Evolutionary conservation across 2,888 invertebrate species (phyloP).

Genomic region (Sylvicola cinctus): DNA sequence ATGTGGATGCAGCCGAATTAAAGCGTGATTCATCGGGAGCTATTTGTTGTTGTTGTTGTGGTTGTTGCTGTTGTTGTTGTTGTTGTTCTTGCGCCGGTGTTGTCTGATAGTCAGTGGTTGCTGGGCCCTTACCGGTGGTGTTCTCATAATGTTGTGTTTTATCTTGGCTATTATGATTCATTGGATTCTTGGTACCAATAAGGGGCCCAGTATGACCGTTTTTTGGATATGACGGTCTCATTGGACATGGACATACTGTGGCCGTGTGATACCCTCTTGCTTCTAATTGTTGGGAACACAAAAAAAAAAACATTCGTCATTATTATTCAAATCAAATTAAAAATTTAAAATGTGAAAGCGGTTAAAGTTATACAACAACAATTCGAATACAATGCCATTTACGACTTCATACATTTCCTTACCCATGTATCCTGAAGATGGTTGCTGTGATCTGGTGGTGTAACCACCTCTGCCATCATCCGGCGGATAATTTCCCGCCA

Average conservation of each 20-base stretch:
- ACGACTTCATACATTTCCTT: slow-evolving; percentile 26
- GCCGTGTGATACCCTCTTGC: slow-evolving; percentile 20
- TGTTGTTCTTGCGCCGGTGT: no score
- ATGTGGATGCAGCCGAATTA: no score
- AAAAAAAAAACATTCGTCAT: slow-evolving; percentile 9
- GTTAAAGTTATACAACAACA: background rate
- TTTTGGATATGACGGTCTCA: slow-evolving; percentile 84
- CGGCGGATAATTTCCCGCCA: no score
- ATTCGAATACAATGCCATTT: slow-evolving; percentile 1
- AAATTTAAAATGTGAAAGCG: background rate
- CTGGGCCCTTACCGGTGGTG: slow-evolving; percentile 41
- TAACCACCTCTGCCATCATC: no score
- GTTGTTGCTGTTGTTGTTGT: no score
- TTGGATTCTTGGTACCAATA: slow-evolving; percentile 63
- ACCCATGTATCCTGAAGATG: slow-evolving; percentile 17
- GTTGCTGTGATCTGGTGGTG: no score
- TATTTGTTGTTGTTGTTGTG: background rate
- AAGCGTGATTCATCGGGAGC: no score
- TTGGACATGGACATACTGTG: slow-evolving; percentile 62
- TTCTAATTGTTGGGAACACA: slow-evolving; percentile 31
- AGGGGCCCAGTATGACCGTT: slow-evolving; percentile 96
- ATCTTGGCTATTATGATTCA: no score
- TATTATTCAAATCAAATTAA: slow-evolving; percentile 1
- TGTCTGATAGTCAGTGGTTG: slow-evolving; percentile 6
- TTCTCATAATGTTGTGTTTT: no score